Percentiles rank a stretch among this genome's conserved stretches.
Conservation (phyloP, 2,888 invertebrate species). For the Fragum sueziense region DNA sequence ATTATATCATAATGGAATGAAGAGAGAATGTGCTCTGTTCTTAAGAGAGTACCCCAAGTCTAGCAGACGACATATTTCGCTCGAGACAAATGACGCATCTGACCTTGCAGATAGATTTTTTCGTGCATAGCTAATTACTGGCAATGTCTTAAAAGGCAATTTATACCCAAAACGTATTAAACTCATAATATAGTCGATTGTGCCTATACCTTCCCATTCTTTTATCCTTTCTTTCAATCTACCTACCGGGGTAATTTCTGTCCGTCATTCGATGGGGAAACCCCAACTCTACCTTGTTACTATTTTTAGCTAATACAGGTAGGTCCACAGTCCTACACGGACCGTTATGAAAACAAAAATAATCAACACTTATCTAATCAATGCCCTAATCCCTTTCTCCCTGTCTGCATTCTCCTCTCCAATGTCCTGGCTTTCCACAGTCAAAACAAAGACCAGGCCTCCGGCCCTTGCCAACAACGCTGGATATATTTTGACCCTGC, state of each 20-base stretch:
- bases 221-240: neutral
- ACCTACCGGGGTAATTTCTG: no score
- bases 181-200: neutral
- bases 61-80: slow-evolving; percentile 22
- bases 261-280: no score
- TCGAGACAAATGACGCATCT: neutral
- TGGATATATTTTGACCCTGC: neutral
- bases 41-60: no score
- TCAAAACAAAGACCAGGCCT: slow-evolving; percentile 4
- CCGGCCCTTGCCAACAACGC: neutral
- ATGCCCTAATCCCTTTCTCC: neutral
- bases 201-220: neutral
- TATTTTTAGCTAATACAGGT: no score
- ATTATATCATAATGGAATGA: no score
- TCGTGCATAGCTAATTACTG: neutral
- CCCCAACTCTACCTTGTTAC: no score
- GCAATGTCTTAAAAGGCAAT: neutral
- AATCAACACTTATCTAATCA: slow-evolving; percentile 17
- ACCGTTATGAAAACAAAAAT: no score
- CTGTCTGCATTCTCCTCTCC: slow-evolving; percentile 2
- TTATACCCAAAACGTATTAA: slow-evolving; percentile 6
- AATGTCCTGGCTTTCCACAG: slow-evolving; percentile 4
- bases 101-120: neutral
- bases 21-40: no score
- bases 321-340: no score